Base-by-base conservation (phyloP, 2,888 invertebrate genomes). In the Drosophila sordidula region DNA sequence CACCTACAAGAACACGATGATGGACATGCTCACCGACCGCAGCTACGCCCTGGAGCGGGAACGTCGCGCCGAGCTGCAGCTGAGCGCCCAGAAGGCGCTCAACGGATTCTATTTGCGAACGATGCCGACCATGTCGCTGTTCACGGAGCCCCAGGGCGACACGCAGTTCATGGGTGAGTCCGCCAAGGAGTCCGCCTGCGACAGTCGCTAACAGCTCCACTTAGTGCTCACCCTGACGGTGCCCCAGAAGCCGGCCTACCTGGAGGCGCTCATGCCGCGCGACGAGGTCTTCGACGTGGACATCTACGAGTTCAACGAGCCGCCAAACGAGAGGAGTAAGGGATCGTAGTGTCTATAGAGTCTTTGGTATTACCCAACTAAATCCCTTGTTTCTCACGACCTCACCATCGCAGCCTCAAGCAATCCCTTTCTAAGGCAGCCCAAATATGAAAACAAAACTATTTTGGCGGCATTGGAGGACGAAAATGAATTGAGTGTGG, bases 191-290 rank as follows among this genome's bases (percentile, higher is more conserved):
- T 0, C 32, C 0, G 14, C 8, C 12, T 6, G 1, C 0, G 6
- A 11, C 5, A 54, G 6, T 8, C 5, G 0, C 22, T 22, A 22
- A 22, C 22, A 3, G 4, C 22, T 22, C 22, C 22, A 22, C 3
- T 22, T 22, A 39, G 54, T 80, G 6, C 25, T 72, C 1, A 6
- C 8, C 2, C 0, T 38, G 2, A n/a, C 11, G 5, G 5, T 8
- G 8, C 12, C 38, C 11, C 11, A 34, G 18, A 22, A 16, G 11
- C 67, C 69, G 0, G 47, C 69, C 11, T 84, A 41, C 16, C 0
- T 70, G 12, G n/a, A 22, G 0, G 81, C 75, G 0, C 46, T 81
- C 2, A 57, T 73, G 83, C 75, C 80, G 0, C n/a, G 3, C 0
- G 14, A 47, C 6, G 50, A 80, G 12, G 5, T 61, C 36, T 57